Conservation (phyloP, 2,888 invertebrate species). For the Cacoxenus indagator region DNA sequence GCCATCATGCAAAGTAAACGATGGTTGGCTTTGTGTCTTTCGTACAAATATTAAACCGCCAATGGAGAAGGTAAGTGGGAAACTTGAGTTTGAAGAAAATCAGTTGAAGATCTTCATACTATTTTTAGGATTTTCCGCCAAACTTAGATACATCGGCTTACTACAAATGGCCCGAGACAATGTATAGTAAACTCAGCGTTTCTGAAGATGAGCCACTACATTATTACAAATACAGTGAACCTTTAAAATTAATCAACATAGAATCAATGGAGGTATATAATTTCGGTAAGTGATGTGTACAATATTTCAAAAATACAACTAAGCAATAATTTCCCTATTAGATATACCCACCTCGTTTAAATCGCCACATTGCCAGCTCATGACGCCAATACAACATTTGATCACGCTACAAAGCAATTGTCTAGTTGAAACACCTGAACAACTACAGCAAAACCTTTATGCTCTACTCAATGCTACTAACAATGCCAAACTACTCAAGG, state of each 20-base stretch:
- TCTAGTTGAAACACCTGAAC: constrained; percentile 35
- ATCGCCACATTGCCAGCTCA: constrained; percentile 55
- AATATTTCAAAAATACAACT: not conserved
- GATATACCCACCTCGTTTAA: constrained; percentile 60
- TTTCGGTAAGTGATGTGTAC: constrained; percentile 45
- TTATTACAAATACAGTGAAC: constrained; percentile 58
- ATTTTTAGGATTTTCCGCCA: constrained; percentile 25
- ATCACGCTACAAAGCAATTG: constrained; percentile 47
- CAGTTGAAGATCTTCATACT: not conserved
- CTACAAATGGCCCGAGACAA: constrained; percentile 51
- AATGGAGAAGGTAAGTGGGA: constrained; percentile 43
- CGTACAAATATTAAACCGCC: constrained; percentile 52
- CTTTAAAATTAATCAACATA: constrained; percentile 53
- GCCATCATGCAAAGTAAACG: constrained; percentile 62
- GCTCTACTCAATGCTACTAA: constrained; percentile 42
- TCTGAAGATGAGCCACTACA: not conserved
- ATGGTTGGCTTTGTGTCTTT: constrained; percentile 68
- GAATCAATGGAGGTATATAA: constrained; percentile 42
- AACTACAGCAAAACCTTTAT: constrained; percentile 40
- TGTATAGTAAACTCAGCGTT: constrained; percentile 19
- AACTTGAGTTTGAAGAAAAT: too few species aligned
- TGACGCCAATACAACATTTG: constrained; percentile 58
- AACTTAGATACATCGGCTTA: constrained; percentile 42
- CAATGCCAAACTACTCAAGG: constrained; percentile 40
- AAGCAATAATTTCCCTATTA: constrained; percentile 17